Conservation (phyloP, 2,797 vertebrate genomes). For the Gobionotothen gibberifrons region DNA sequence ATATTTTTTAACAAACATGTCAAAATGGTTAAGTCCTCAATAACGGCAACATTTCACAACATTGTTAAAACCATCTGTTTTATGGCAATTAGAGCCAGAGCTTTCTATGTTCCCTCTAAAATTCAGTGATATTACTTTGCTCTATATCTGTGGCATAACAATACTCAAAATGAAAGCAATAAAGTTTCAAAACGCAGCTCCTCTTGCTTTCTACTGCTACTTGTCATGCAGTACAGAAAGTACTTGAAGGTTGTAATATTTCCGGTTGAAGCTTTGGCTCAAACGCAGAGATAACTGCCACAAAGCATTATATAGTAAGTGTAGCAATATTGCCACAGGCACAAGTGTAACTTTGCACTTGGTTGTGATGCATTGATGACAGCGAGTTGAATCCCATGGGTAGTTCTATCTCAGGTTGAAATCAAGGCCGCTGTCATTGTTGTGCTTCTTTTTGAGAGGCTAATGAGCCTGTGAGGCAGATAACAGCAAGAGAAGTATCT, state of each 20-base stretch:
- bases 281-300: constrained; percentile 10
- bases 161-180: not conserved
- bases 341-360: constrained; percentile 30
- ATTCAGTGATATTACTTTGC: not conserved
- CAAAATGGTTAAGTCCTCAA: not conserved
- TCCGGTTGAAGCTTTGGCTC: not conserved
- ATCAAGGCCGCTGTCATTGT: constrained; percentile 8
- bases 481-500: not conserved
- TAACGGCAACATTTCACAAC: not conserved
- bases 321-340: constrained; percentile 25
- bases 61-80: not conserved
- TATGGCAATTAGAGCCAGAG: not conserved
- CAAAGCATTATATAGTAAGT: constrained; percentile 17
- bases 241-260: constrained; percentile 1
- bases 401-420: constrained; percentile 7
- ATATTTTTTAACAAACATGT: not conserved
- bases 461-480: constrained; percentile 8
- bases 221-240: not conserved
- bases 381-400: constrained; percentile 30
- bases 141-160: too few species aligned
- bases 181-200: not conserved
- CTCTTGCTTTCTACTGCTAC: not conserved
- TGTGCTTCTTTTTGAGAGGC: constrained; percentile 19
- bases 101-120: not conserved
- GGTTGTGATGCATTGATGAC: constrained; percentile 23